These are phyloP conservation scores for Excalfactoria chinensis DNA, from an alignment of 2,113 vertebrate species.

Conservation along the genomic window DNA sequence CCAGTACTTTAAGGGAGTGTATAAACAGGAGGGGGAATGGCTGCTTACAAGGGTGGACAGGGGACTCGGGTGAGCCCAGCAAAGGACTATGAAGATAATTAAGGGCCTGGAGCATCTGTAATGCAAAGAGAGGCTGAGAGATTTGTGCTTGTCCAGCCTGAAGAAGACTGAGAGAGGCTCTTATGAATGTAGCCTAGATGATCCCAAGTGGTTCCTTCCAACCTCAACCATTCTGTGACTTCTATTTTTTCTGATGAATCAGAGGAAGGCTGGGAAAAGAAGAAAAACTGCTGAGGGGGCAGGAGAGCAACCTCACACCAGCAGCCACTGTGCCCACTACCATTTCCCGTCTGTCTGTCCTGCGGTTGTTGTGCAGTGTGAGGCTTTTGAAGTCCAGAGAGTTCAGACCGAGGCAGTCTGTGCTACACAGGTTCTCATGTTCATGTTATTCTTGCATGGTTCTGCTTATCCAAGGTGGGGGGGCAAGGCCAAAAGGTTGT, in stretches of 20 bases:
- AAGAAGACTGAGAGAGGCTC: no score
- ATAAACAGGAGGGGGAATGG: no score
- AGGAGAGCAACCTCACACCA: background rate
- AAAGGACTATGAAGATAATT: background rate
- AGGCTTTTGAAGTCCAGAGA: background rate
- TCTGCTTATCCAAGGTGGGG: constrained; percentile 1
- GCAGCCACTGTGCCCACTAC: background rate
- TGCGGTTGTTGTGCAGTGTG: rapidly evolving
- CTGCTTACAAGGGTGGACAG: no score
- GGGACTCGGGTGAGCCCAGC: background rate
- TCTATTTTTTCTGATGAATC: background rate
- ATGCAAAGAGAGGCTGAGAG: background rate
- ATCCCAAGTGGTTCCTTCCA: no score
- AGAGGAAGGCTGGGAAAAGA: background rate
- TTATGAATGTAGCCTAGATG: no score
- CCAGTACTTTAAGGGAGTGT: no score
- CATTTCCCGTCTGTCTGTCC: constrained; percentile 15
- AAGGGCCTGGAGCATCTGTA: background rate
- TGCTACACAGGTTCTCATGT: background rate
- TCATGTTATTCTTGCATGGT: background rate
- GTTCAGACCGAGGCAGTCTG: background rate
- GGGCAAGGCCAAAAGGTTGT: background rate
- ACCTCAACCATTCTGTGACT: no score
- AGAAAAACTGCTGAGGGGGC: background rate
- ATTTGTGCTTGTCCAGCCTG: no score